Evolutionary conservation across 2,797 vertebrate genomes (phyloP).

Genomic region (Forpus xanthops): DNA sequence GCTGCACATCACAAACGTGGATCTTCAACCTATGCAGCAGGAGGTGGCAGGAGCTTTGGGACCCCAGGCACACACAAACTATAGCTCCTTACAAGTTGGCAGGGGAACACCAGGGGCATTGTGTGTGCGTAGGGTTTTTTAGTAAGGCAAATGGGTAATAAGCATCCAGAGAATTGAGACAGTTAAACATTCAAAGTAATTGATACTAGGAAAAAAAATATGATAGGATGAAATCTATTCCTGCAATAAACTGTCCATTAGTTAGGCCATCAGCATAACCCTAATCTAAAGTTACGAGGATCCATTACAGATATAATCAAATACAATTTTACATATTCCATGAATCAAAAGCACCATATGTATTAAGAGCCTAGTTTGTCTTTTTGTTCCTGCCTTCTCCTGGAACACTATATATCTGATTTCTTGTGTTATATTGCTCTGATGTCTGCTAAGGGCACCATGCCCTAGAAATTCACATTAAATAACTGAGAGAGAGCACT

Average conservation of each 20-base stretch:
- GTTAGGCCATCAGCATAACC: slow-evolving; percentile 49
- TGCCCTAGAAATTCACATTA: slow-evolving; percentile 75
- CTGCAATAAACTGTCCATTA: slow-evolving; percentile 60
- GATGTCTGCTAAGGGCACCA: slow-evolving; percentile 70
- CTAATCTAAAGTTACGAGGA: slow-evolving; percentile 69
- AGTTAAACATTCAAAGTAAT: slow-evolving; percentile 72
- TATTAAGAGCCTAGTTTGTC: slow-evolving; percentile 50
- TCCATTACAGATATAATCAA: slow-evolving; percentile 70
- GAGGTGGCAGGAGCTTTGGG: background rate
- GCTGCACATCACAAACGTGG: background rate
- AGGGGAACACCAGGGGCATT: background rate
- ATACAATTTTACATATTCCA: slow-evolving; percentile 63
- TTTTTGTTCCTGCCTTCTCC: slow-evolving; percentile 56
- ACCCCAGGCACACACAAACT: background rate
- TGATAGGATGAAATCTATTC: slow-evolving; percentile 54
- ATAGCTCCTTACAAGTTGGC: background rate
- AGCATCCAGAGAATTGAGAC: slow-evolving; percentile 65
- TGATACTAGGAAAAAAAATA: slow-evolving; percentile 62
- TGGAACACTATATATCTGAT: slow-evolving; percentile 44
- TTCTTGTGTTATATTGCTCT: slow-evolving; percentile 62
- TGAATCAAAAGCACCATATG: slow-evolving; percentile 59
- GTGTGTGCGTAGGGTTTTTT: background rate
- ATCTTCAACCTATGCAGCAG: background rate
- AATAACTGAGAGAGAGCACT: slow-evolving; percentile 59
- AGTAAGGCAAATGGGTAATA: slow-evolving; percentile 67